Conservation (phyloP, 2,888 invertebrate genomes). For the Bombyx huttoni region DNA sequence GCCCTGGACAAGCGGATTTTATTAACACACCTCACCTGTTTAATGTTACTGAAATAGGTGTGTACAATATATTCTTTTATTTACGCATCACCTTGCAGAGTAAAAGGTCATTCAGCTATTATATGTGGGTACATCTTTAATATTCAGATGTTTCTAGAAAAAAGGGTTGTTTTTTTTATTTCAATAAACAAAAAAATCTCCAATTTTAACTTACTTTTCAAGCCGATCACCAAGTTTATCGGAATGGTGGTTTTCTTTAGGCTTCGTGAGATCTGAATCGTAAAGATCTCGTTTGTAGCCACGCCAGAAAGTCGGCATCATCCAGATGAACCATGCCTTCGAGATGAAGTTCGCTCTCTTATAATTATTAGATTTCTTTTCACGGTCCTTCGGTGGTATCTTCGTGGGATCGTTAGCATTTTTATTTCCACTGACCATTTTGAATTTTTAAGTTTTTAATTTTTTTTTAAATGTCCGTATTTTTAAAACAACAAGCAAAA, state of each 20-base stretch:
- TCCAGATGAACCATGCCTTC: constrained; percentile 64
- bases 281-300: constrained; percentile 76
- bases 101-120: constrained; percentile 19
- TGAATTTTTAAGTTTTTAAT: constrained; percentile 14
- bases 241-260: constrained; percentile 77
- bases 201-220: constrained; percentile 60
- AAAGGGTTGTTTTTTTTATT: neutral
- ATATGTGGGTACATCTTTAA: constrained; percentile 13
- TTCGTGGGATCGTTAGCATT: constrained; percentile 51
- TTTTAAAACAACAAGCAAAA: constrained; percentile 7
- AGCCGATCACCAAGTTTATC: constrained; percentile 75
- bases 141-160: neutral
- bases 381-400: constrained; percentile 57
- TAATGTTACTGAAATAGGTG: constrained; percentile 12
- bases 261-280: constrained; percentile 78
- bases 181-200: constrained; percentile 1
- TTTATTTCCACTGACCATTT: constrained; percentile 67
- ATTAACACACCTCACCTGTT: constrained; percentile 17
- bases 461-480: constrained; percentile 4
- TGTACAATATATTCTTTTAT: constrained; percentile 10
- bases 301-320: constrained; percentile 71
- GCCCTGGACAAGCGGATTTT: constrained; percentile 16
- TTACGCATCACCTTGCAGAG: constrained; percentile 26
- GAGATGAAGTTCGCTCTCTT: constrained; percentile 52
- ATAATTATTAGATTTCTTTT: constrained; percentile 62